Base-by-base conservation (phyloP, 2,797 vertebrate species). In the Anolis apletophallus region DNA sequence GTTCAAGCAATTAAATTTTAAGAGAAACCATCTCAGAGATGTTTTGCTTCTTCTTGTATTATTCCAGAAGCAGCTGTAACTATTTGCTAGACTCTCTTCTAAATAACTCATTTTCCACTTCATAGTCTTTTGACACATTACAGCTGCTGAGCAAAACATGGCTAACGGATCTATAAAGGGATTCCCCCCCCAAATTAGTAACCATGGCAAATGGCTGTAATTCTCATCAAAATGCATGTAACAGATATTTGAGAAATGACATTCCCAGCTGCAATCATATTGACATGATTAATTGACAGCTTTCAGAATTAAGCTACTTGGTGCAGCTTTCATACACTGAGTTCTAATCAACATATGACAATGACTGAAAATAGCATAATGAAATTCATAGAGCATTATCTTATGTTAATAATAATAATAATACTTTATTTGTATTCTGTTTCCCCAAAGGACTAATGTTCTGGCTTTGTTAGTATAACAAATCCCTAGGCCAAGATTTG, bases 151-250 rank as follows among this genome's bases (percentile, higher is more conserved):
- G 11, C 32, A 79, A 50, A 73, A 1, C 79, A 36, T 40, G 46
- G 26, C 13, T 78, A 34, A 5, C 16, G 23, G 52, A n/a, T 71
- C 46, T 79, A 6, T 78, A 78, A 78, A 72, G 64, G 67, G n/a
- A 85, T 32, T 3, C 1, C 5, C 11, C 26, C 34, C 7, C 5
- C 21, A 59, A 12, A 61, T 78, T 82, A 34, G 26, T 46, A 72
- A 69, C 13, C 34, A 59, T 13, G 32, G 40, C 10, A 55, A 74
- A 68, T 72, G 32, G 19, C 40, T 74, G 74, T 29, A 26, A 34
- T 16, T 67, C 84, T 82, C 32, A 83, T 83, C 67, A 79, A 82
- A 85, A 88, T 74, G 57, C 67, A 79, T 72, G 46, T 50, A 78
- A 46, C 13, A n/a, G 67, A 40, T 78, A 57, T 72, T 67, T 54